These are phyloP conservation scores for Cebus imitator DNA, from an alignment of 2,113 vertebrate species.

Conservation along the genomic window DNA sequence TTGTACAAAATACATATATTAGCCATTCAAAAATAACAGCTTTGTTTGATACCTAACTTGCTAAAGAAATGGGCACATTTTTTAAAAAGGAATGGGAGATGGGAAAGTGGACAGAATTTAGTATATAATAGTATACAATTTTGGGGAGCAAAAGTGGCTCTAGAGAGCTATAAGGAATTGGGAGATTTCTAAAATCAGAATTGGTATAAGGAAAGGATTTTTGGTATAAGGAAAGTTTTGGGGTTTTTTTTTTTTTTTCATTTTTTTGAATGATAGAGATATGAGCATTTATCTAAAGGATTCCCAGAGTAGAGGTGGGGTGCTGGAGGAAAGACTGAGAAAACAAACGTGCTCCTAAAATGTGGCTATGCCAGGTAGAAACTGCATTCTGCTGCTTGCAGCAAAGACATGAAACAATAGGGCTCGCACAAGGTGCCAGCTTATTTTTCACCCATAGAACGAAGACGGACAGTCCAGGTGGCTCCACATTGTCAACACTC, in stretches of 20 bases:
- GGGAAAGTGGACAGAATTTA: background rate
- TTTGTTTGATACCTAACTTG: background rate
- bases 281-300: background rate
- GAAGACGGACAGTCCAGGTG: background rate
- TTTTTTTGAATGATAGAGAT: background rate
- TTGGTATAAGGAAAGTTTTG: background rate
- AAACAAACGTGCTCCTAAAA: background rate
- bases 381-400: background rate
- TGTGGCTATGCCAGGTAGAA: background rate
- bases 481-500: background rate
- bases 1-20: background rate
- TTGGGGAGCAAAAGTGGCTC: background rate
- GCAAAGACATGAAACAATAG: background rate
- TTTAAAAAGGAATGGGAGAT: background rate
- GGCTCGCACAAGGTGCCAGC: background rate
- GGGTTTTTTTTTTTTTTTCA: too few species aligned
- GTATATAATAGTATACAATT: background rate
- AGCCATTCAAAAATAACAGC: background rate
- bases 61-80: background rate
- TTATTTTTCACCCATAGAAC: background rate
- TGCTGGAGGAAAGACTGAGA: background rate
- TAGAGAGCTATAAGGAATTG: background rate
- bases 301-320: background rate
- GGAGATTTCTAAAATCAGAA: background rate
- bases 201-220: background rate